Evolutionary conservation across 2,113 vertebrate genomes (phyloP).

Genomic region (Corydoras sp.): DNA sequence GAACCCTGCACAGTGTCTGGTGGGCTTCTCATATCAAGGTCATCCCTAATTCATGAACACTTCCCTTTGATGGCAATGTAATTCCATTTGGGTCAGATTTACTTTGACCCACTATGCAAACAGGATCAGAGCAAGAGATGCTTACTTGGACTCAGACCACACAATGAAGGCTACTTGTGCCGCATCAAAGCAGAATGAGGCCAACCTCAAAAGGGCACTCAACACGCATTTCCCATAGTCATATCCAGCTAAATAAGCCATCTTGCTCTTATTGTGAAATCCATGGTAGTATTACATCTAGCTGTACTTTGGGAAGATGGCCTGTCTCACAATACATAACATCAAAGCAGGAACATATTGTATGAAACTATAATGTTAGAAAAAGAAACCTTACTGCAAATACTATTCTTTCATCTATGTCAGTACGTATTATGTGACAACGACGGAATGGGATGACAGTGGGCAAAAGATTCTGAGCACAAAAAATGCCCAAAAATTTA

Average conservation of each 20-base stretch:
- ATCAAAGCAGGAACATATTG: too few relatives aligned
- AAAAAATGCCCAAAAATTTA: too few relatives aligned
- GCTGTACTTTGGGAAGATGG: neutral
- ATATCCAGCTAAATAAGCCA: slow-evolving; percentile 35
- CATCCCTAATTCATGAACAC: slow-evolving; percentile 48
- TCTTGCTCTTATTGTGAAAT: neutral
- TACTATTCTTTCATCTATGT: too few relatives aligned
- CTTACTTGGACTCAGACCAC: neutral
- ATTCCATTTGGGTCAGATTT: slow-evolving; percentile 57
- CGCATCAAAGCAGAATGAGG: slow-evolving; percentile 34
- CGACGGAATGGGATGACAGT: too few relatives aligned
- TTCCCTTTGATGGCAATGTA: slow-evolving; percentile 47
- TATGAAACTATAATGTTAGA: too few relatives aligned
- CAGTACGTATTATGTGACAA: too few relatives aligned
- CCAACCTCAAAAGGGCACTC: slow-evolving; percentile 10
- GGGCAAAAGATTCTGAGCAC: too few relatives aligned
- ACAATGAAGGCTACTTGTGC: slow-evolving; percentile 26
- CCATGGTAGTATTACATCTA: neutral
- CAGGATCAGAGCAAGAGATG: slow-evolving; percentile 21
- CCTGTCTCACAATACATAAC: too few relatives aligned
- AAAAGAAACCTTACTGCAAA: too few relatives aligned
- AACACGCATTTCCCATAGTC: slow-evolving; percentile 33
- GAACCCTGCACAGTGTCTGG: slow-evolving; percentile 30
- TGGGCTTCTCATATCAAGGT: slow-evolving; percentile 39
- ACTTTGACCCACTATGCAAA: slow-evolving; percentile 38